Evolutionary conservation across 2,113 vertebrate species (phyloP), one percentile per base, ranked within the genome.

Genomic region (Megaleporinus macrocephalus): DNA sequence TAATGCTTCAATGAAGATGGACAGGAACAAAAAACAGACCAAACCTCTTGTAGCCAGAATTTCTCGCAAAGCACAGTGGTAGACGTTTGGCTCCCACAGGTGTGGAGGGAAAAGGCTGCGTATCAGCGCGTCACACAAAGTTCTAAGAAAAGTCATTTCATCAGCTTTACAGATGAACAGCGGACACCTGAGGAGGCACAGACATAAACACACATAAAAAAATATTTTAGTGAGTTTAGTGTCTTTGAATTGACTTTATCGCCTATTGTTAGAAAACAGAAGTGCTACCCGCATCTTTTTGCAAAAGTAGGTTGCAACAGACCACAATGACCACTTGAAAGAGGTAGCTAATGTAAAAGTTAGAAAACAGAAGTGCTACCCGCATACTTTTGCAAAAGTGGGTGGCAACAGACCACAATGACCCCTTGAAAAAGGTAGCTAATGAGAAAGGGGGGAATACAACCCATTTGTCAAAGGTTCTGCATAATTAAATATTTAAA

Each of bases 1-100:
- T 61, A 85, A 86, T 44, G 78, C 69, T 76, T 84, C 27, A 73
- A 77, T 41, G 41, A 15, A 44, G 36, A 53, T 63, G 12, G 24
- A 24, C 20, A 57, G 16, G 51, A 10, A 55, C 59, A 33, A 4
- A 36, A 53, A 77, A 33, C 15, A 53, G 59, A 69, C 66, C 91
- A 89, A 88, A 95, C 94, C 93, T 90, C 94, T 94, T 66, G 92
- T 78, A 61, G 93, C 91, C 79, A 95, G 41, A 51, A 94, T 91
- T 87, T 95, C 94, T 79, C 88, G 92, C 81, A 95, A 88, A 88
- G 87, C 84, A 88, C 91, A 93, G 78, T 77, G 86, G 90, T 89
- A 89, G 86, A 93, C 79, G 77, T 92, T 85, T 62, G 87, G 84
- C 47, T 82, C 78, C 90, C 90, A 89, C 15, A 94, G 74, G 71